A percentile compares a stretch with the other conserved stretches of the same genome.
Evolutionary conservation across 2,888 invertebrate genomes (phyloP).

Genomic region (Empis stercorea): DNA sequence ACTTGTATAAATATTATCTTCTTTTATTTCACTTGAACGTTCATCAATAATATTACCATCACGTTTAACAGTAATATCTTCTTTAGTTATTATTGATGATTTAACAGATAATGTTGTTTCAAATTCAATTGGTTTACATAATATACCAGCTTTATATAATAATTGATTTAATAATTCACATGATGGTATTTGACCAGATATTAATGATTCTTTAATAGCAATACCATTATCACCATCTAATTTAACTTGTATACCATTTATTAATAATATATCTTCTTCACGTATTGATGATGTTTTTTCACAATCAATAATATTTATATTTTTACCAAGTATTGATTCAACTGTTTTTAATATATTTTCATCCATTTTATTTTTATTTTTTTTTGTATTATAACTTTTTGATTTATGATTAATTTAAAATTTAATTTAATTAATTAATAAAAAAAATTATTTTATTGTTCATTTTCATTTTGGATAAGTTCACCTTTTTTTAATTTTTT

Average conservation of each 20-base stretch:
- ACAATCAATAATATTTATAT: slow-evolving; percentile 57
- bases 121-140: slow-evolving; percentile 53
- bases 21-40: slow-evolving; percentile 53
- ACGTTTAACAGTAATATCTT: slow-evolving; percentile 54
- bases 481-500: too few species aligned
- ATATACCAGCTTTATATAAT: slow-evolving; percentile 49
- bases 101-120: slow-evolving; percentile 60
- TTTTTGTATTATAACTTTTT: neutral
- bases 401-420: neutral
- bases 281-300: slow-evolving; percentile 58
- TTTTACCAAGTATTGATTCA: slow-evolving; percentile 58
- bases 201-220: slow-evolving; percentile 52
- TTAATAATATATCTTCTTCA: slow-evolving; percentile 56
- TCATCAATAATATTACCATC: slow-evolving; percentile 58
- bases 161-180: slow-evolving; percentile 57
- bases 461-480: too few species aligned
- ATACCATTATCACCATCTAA: slow-evolving; percentile 54
- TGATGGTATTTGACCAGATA: slow-evolving; percentile 56
- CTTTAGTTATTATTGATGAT: slow-evolving; percentile 55
- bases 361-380: slow-evolving; percentile 40
- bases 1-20: slow-evolving; percentile 55
- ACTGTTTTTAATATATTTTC: slow-evolving; percentile 63
- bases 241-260: slow-evolving; percentile 56
- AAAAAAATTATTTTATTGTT: too few species aligned
- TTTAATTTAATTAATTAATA: neutral